Conservation (phyloP, 2,113 vertebrate species). For the Solea solea region DNA sequence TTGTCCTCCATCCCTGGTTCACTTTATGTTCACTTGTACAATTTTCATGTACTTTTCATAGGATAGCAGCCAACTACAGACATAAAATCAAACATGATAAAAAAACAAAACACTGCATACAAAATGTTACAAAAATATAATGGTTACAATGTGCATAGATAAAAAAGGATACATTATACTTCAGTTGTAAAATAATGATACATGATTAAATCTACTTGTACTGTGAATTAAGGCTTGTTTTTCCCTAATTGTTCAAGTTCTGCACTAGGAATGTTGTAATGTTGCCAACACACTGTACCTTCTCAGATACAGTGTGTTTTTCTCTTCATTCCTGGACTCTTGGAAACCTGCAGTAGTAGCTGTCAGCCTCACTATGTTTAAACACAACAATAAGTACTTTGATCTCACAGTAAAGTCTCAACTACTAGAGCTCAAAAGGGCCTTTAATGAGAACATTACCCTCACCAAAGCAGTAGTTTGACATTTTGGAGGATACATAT, state of each 20-base stretch:
- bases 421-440: conserved; percentile 1
- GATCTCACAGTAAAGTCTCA: conserved; percentile 2
- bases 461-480: conserved; percentile 3
- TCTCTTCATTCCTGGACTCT: neutral
- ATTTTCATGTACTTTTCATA: conserved; percentile 62
- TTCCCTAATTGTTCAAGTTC: conserved; percentile 61
- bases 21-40: conserved; percentile 65
- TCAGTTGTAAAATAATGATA: conserved; percentile 63
- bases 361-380: conserved; percentile 13
- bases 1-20: conserved; percentile 63
- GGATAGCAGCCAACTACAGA: conserved; percentile 75
- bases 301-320: conserved; percentile 25
- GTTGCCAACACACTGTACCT: conserved; percentile 8
- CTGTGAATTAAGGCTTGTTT: conserved; percentile 53
- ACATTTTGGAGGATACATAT: neutral
- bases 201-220: conserved; percentile 61
- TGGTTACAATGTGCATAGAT: conserved; percentile 70
- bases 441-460: neutral
- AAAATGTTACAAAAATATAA: conserved; percentile 73
- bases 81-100: conserved; percentile 50
- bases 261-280: conserved; percentile 33
- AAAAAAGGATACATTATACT: conserved; percentile 58
- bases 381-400: conserved; percentile 5
- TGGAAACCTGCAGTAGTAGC: conserved; percentile 24
- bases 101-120: conserved; percentile 38